Percentiles rank a stretch among this genome's conserved stretches.
Conservation (phyloP, 2,113 vertebrate species). For the Anthoscopus minutus region DNA sequence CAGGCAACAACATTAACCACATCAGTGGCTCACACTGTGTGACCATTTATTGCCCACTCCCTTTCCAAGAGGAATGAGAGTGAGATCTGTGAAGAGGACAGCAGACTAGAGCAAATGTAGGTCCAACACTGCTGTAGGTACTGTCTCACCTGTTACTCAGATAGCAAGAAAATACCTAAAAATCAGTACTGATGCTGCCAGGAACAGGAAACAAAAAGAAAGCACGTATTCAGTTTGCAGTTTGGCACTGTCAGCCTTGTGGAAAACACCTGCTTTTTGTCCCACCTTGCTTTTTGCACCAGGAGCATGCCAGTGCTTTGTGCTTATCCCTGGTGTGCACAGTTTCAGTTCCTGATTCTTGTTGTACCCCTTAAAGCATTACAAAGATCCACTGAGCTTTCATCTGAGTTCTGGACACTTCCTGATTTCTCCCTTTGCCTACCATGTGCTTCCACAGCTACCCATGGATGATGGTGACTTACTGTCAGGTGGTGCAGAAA, state of each 20-base stretch:
- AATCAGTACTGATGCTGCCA: background rate
- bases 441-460: background rate
- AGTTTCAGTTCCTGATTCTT: background rate
- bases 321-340: rapidly evolving
- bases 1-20: background rate
- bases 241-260: rapidly evolving
- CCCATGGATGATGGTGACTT: background rate
- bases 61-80: background rate
- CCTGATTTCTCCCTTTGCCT: background rate
- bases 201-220: background rate
- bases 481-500: background rate
- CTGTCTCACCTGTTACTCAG: background rate
- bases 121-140: background rate
- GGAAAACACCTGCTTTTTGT: background rate
- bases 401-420: background rate
- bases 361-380: background rate
- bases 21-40: background rate
- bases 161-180: background rate
- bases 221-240: background rate
- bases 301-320: background rate
- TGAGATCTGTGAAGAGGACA: background rate
- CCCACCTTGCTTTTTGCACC: background rate
- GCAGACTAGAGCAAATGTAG: background rate
- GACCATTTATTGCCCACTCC: background rate
- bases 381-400: background rate